A percentile compares a stretch with the other conserved stretches of the same genome.
Evolutionary conservation across 2,888 invertebrate species (phyloP).

Genomic region (Harmothoe impar): DNA sequence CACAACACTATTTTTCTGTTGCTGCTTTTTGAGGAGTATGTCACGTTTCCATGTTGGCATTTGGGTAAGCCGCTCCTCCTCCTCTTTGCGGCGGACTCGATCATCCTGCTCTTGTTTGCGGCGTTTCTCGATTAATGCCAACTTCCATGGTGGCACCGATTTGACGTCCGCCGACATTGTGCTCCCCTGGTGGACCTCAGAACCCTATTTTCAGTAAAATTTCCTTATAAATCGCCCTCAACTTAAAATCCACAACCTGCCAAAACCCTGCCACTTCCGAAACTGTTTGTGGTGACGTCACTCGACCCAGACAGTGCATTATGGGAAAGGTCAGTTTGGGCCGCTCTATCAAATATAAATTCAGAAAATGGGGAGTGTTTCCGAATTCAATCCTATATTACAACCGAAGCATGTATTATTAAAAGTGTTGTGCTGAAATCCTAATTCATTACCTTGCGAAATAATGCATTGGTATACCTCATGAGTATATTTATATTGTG

Average conservation of each 20-base stretch:
- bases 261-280: conserved; percentile 63
- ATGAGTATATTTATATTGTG: neutral
- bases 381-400: neutral
- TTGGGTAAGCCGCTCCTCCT: conserved; percentile 66
- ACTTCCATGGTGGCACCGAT: conserved; percentile 73
- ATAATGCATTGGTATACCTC: neutral
- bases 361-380: neutral
- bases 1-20: conserved; percentile 65
- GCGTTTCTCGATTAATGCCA: conserved; percentile 68
- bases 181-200: neutral
- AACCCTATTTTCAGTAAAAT: conserved; percentile 9
- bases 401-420: too few relatives aligned
- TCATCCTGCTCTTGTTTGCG: conserved; percentile 69
- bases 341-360: neutral
- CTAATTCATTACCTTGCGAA: neutral
- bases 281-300: conserved; percentile 64
- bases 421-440: too few relatives aligned
- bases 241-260: conserved; percentile 36
- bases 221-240: conserved; percentile 10
- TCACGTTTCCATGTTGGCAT: conserved; percentile 72
- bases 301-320: conserved; percentile 59
- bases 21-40: conserved; percentile 68
- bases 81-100: conserved; percentile 59
- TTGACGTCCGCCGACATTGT: conserved; percentile 71
- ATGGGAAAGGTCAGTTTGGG: conserved; percentile 56